phyloP scores from a whole-genome alignment of 2,888 invertebrate genomes.

The Anorthoa munda region DNA sequence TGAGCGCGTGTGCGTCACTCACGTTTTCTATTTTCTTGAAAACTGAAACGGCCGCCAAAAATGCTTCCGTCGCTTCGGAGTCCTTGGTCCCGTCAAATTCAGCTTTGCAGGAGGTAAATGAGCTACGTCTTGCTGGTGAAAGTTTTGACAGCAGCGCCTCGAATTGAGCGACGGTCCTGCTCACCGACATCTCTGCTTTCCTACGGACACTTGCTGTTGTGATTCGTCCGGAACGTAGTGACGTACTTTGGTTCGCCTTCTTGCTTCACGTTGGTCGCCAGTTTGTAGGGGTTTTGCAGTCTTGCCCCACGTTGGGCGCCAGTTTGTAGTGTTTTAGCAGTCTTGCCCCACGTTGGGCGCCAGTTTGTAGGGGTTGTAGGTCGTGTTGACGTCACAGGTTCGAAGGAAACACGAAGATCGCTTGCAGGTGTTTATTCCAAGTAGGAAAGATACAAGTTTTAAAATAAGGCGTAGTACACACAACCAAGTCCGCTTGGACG shows the following conservation, averaged over 20 bases:
- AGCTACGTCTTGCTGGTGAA: constrained; percentile 20
- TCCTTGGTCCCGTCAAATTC: constrained; percentile 26
- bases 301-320: no score
- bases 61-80: constrained; percentile 17
- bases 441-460: no score
- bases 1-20: constrained; percentile 15
- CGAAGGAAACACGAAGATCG: no score
- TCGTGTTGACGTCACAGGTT: no score
- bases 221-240: constrained; percentile 5
- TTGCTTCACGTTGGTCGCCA: background rate
- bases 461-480: no score
- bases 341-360: no score
- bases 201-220: background rate
- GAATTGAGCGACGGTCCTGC: constrained; percentile 12
- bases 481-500: no score
- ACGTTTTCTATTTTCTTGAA: constrained; percentile 8
- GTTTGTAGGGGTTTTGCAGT: no score
- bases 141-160: constrained; percentile 20
- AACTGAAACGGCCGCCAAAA: constrained; percentile 10
- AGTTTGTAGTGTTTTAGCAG: no score
- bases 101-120: constrained; percentile 13
- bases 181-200: constrained; percentile 27
- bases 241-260: constrained; percentile 3
- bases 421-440: no score
- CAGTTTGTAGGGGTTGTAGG: no score